A percentile compares a stretch with the other conserved stretches of the same genome.
Conservation (phyloP, 1,140 invertebrate species). For the Apolygus lucorum region DNA sequence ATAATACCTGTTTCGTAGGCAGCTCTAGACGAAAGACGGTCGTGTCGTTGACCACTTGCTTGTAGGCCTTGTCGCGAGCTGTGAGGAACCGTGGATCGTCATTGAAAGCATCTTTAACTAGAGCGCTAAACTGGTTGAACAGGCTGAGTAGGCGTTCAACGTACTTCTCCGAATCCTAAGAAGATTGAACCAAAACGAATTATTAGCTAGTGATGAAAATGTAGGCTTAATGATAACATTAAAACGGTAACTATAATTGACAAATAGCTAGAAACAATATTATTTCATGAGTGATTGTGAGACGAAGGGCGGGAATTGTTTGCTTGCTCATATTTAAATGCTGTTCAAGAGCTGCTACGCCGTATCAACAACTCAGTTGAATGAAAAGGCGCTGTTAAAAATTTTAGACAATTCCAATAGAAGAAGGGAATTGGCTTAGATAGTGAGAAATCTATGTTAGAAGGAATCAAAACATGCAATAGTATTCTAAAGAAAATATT, state of each 20-base stretch:
- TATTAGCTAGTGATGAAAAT: not conserved
- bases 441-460: too few species aligned
- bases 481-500: too few species aligned
- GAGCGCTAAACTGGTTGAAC: conserved; percentile 82
- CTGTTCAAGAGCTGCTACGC: too few species aligned
- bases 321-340: too few species aligned
- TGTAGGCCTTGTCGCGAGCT: conserved; percentile 95
- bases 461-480: too few species aligned
- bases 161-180: conserved; percentile 96
- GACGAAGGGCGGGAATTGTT: too few species aligned
- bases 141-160: conserved; percentile 90
- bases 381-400: too few species aligned
- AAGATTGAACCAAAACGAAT: conserved; percentile 23
- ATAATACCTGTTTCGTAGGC: conserved; percentile 49
- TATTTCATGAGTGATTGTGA: too few species aligned
- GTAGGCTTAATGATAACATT: not conserved
- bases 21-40: conserved; percentile 85
- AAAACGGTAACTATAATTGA: not conserved
- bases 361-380: too few species aligned
- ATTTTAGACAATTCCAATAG: too few species aligned
- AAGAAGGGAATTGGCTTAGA: too few species aligned
- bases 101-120: conserved; percentile 91
- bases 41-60: conserved; percentile 96
- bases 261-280: too few species aligned
- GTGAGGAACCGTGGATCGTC: conserved; percentile 97